phyloP scores from a whole-genome alignment of 2,888 invertebrate species.

The Andrena bucephala region DNA sequence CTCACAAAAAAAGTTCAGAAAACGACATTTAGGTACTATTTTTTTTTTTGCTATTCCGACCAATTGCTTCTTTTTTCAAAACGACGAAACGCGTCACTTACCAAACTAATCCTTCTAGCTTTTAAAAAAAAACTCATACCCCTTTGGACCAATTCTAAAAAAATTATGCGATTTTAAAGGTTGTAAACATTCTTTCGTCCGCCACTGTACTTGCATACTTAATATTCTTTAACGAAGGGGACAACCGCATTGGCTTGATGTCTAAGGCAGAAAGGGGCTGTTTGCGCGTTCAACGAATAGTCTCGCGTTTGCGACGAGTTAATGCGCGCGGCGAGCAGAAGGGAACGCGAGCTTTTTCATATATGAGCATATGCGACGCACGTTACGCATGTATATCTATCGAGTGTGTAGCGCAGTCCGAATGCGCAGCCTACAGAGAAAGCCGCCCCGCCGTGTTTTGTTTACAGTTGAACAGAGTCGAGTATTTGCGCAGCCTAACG shows the following conservation, averaged over 20 bases:
- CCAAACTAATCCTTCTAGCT: no score
- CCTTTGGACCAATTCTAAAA: no score
- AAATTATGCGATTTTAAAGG: no score
- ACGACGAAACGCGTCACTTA: no score
- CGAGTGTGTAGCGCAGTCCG: background rate
- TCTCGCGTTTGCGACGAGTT: constrained; percentile 18
- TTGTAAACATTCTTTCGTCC: no score
- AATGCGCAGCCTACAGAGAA: constrained; percentile 20
- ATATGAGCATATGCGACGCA: background rate
- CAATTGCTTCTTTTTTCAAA: no score
- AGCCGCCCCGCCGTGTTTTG: constrained; percentile 3
- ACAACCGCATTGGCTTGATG: constrained; percentile 21
- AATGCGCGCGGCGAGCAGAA: background rate
- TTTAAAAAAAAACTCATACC: no score
- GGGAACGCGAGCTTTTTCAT: constrained; percentile 29
- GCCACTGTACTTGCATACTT: background rate
- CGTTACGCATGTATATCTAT: background rate
- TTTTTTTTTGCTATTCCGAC: no score
- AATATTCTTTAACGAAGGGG: constrained; percentile 42
- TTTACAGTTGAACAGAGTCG: constrained; percentile 26
- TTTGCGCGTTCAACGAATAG: constrained; percentile 29
- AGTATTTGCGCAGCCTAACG: background rate
- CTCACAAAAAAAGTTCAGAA: no score
- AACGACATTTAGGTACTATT: no score
- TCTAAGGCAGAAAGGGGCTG: background rate